Evolutionary conservation across 2,113 vertebrate species (phyloP).

Genomic region (Recurvirostra avosetta): DNA sequence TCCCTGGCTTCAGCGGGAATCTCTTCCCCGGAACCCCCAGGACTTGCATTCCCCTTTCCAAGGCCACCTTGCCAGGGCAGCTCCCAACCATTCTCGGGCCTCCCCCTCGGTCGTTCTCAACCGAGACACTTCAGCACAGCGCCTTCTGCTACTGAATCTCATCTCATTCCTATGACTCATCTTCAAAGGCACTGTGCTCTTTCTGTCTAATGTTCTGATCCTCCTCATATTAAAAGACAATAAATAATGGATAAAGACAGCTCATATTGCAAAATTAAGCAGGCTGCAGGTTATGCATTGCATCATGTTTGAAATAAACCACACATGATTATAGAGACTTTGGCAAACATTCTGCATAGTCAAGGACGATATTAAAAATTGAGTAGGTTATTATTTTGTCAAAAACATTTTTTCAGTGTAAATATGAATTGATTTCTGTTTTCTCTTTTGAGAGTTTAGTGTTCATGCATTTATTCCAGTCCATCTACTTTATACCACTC

Average conservation of each 20-base stretch:
- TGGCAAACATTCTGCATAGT: background rate
- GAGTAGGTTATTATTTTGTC: background rate
- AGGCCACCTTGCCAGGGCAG: background rate
- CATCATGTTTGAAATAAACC: background rate
- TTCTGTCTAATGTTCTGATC: slow-evolving; percentile 4
- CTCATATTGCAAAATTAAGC: slow-evolving; percentile 8
- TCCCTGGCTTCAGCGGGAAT: background rate
- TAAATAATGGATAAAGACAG: slow-evolving; percentile 34
- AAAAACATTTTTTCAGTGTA: background rate
- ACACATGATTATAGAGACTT: background rate
- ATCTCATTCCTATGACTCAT: background rate
- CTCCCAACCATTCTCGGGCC: background rate
- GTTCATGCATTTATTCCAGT: background rate
- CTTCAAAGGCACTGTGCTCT: background rate
- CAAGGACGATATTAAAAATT: background rate
- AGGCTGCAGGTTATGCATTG: background rate
- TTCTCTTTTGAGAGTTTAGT: background rate
- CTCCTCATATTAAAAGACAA: background rate
- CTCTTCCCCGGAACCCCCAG: background rate
- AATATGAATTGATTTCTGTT: background rate
- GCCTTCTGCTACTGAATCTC: background rate
- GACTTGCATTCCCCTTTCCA: background rate
- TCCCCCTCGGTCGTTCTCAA: background rate
- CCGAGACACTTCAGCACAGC: background rate
- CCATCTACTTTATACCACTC: background rate